These are phyloP conservation scores for Drosophila nannoptera DNA, from an alignment of 1,140 invertebrate species.

Conservation along the genomic window DNA sequence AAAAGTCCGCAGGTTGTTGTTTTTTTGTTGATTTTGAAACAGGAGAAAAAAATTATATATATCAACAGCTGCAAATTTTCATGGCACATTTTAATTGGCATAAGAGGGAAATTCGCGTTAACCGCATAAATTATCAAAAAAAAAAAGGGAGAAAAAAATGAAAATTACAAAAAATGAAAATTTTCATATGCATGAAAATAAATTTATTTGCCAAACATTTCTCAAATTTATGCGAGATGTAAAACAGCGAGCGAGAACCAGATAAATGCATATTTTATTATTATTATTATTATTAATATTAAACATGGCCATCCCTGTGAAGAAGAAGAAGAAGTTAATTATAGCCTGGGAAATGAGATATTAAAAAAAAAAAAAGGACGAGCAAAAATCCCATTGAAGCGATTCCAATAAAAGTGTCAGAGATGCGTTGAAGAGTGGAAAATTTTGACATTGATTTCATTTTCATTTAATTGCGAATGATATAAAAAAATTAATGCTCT, in stretches of 20 bases:
- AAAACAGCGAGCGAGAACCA: conserved; percentile 3
- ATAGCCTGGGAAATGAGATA: not conserved
- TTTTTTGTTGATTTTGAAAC: conserved; percentile 48
- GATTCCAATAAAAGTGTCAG: no score
- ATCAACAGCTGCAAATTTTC: conserved; percentile 28
- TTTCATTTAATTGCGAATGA: no score
- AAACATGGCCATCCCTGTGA: not conserved
- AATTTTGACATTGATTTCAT: not conserved
- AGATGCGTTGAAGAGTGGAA: no score
- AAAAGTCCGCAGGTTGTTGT: not conserved
- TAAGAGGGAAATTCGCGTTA: conserved; percentile 10
- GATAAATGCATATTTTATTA: conserved; percentile 35
- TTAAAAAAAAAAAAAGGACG: not conserved
- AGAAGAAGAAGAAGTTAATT: not conserved
- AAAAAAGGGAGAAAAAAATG: conserved; percentile 12
- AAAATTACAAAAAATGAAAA: conserved; percentile 4
- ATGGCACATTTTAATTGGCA: conserved; percentile 39
- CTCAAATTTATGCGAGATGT: conserved; percentile 27
- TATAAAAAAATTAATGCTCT: no score
- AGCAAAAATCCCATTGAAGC: not conserved
- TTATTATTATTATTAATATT: conserved; percentile 14
- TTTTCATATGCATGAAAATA: conserved; percentile 27
- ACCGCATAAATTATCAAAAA: conserved; percentile 20
- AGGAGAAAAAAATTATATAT: conserved; percentile 30
- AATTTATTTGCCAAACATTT: conserved; percentile 50